Evolutionary conservation across 2,113 vertebrate species (phyloP).

Genomic region (Platichthys flesus): DNA sequence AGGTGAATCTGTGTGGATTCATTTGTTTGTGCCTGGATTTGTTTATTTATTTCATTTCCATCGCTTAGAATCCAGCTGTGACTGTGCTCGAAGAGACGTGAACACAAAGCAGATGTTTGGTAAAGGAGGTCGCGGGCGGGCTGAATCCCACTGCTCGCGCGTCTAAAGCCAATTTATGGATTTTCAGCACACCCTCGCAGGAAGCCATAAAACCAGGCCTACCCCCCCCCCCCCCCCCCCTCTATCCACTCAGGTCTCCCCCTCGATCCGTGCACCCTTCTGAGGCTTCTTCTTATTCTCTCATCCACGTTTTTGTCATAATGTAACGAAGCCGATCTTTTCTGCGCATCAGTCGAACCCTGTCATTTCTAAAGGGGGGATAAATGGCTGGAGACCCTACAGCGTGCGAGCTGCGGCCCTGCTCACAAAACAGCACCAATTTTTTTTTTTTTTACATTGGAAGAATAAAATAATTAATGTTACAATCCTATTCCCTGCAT

Average conservation of each 20-base stretch:
- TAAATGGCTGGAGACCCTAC: conserved; percentile 20
- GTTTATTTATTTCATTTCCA: conserved; percentile 24
- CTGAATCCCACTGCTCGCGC: conserved; percentile 14
- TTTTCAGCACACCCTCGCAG: conserved; percentile 51
- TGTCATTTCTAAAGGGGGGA: conserved; percentile 44
- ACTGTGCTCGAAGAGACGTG: neutral
- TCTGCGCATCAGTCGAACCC: conserved; percentile 48
- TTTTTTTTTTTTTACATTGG: no score
- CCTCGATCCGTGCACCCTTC: no score
- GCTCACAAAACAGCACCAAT: conserved; percentile 28
- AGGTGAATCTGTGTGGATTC: neutral
- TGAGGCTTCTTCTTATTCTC: neutral
- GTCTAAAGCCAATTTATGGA: conserved; percentile 43
- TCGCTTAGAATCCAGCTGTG: neutral
- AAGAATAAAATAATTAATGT: no score
- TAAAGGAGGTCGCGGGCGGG: neutral
- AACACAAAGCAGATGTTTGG: conserved; percentile 9
- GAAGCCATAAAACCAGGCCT: conserved; percentile 61
- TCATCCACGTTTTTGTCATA: conserved; percentile 10
- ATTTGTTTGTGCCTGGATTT: neutral
- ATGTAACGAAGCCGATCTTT: conserved; percentile 42
- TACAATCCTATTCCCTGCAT: neutral
- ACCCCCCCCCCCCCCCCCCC: conserved; percentile 38
- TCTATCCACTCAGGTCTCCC: neutral
- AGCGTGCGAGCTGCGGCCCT: conserved; percentile 64